A percentile compares a stretch with the other conserved stretches of the same genome.
phyloP scores from a whole-genome alignment of 2,888 invertebrate species.

The Gerris lacustris region DNA sequence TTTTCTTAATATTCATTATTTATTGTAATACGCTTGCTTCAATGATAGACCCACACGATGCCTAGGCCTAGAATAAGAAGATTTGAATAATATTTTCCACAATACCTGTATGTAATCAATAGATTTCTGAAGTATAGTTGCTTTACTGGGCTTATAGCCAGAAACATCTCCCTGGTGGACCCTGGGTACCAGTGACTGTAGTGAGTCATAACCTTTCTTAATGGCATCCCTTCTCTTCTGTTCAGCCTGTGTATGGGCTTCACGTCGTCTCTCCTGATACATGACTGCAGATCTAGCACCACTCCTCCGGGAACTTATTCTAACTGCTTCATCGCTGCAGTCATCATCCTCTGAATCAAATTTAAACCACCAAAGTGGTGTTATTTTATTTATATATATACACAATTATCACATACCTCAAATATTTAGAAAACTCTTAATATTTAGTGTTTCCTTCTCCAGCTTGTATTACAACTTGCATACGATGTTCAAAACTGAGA shows the following conservation, averaged over 20 bases:
- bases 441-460: too few species aligned
- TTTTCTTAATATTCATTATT: too few species aligned
- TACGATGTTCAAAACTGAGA: too few species aligned
- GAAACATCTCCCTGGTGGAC: conserved; percentile 86
- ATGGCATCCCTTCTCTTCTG: conserved; percentile 94
- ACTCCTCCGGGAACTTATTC: neutral
- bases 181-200: conserved; percentile 85
- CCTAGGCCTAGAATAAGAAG: too few species aligned
- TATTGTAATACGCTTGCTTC: too few species aligned
- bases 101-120: conserved; percentile 65
- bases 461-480: too few species aligned
- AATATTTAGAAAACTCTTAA: too few species aligned
- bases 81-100: too few species aligned
- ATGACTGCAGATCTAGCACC: conserved; percentile 48
- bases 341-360: neutral
- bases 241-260: conserved; percentile 93
- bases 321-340: neutral
- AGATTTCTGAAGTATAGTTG: conserved; percentile 85
- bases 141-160: conserved; percentile 90
- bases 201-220: conserved; percentile 88
- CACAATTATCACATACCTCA: too few species aligned
- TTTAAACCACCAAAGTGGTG: neutral
- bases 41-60: too few species aligned
- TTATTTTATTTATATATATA: too few species aligned
- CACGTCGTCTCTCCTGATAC: conserved; percentile 84